Base-by-base conservation (phyloP, 2,888 invertebrate genomes). In the Amphipyra berbera region DNA sequence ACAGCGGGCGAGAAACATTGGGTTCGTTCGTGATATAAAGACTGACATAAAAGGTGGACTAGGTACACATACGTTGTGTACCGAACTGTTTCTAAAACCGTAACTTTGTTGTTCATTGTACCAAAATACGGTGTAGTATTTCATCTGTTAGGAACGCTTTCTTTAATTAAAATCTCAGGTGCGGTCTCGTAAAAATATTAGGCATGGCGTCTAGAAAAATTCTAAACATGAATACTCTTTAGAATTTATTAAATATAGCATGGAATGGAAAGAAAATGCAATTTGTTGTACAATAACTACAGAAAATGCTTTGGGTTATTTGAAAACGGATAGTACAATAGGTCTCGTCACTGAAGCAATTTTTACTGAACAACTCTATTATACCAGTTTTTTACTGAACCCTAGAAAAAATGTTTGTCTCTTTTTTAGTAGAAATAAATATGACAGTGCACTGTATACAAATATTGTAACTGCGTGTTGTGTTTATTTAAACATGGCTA, bases 1-100 rank as follows among this genome's bases (percentile, higher is more conserved):
- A 84, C 76, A 78, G 53, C 65, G 63, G 72, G 65, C 59, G 68
- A 78, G 75, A 78, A 80, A 79, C 79, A 76, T 65, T 65, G 49
- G 50, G 53, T 57, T 61, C 1, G 53, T 57, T 61, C 1, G 64
- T 52, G 64, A 74, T 56, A 53, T 61, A 59, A 57, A 58, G 57
- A 55, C 68, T 58, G 61, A 50, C 63, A 35, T 48, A 64, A 62
- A 49, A 33, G 42, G 44, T 42, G 33, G 37, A 13, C 21, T 62
- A 12, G 13, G 37, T 55, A 54, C 30, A 27, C 30, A 56, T n/a
- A 13, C 10, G 8, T 45, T 33, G 10, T 33, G 15, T 52, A n/a
- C 41, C 30, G 44, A 44, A n/a, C 14, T 45, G 21, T 15, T 54
- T 37, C 56, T 63, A 47, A 48, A 71, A 66, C 14, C 40, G 41